Evolutionary conservation across 2,797 vertebrate genomes (phyloP), one percentile per base, ranked within the genome.

Genomic region (Paratrypauchen microcephalus): DNA sequence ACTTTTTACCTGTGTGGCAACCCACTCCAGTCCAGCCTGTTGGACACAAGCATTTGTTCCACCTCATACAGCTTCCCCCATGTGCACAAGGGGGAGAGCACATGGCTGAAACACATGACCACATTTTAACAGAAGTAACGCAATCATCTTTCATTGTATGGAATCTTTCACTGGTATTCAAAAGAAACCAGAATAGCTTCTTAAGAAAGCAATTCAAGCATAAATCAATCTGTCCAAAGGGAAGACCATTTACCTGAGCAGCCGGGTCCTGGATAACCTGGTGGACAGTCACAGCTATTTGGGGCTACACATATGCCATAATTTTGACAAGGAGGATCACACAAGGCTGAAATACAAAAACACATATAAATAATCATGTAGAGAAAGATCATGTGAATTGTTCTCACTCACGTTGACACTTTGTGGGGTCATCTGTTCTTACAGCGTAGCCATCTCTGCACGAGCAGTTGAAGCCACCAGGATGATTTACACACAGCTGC

Each of bases 71-170:
- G 47, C 87, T 90, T 1, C 94, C 94, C 64, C 94, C 94, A 3
- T 94, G 92, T 55, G 93, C 92, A 50, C 94, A 95, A 24, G 92
- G 93, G 0, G 94, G 94, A 4, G 91, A 92, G 74, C 94, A 95
- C 84, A 92, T 93, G 45, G 94, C 94, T 95, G 79, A 62, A 84
- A 90, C 28, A 81, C 71, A 84, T 19, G 78, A 74, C 21, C 26
- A 36, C n/a, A 36, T 66, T 66, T 66, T 21, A 9, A 52, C 19
- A 65, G 16, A n/a, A 66, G 15, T 15, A 45, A 45, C 13, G 15
- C 64, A 7, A 6, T 65, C 63, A 28, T 65, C 18, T 28, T 48
- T 65, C 16, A 30, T 32, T 65, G 63, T 65, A 28, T 65, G 5
- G 9, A 28, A 8, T 23, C 12, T 3, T 62, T 23, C 9, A 41